phyloP scores from a whole-genome alignment of 2,113 vertebrate species.

The Seriola dumerili region DNA sequence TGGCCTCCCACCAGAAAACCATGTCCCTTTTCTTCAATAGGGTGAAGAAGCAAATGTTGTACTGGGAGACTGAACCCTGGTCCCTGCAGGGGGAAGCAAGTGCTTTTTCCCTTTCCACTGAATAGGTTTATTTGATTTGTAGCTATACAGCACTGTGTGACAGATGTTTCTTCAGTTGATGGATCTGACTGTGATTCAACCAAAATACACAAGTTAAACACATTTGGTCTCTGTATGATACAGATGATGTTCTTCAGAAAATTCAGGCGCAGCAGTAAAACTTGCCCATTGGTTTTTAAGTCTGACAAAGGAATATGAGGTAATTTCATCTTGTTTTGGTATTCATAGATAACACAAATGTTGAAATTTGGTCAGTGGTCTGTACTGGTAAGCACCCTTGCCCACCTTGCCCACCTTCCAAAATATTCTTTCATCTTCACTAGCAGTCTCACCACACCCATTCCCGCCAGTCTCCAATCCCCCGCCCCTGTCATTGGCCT shows the following conservation, averaged over 20 bases:
- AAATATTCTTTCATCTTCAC: slow-evolving; percentile 52
- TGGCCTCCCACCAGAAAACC: slow-evolving; percentile 2
- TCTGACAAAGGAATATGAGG: not conserved
- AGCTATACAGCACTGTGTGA: slow-evolving; percentile 7
- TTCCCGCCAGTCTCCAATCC: slow-evolving; percentile 36
- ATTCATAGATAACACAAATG: not conserved
- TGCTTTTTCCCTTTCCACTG: slow-evolving; percentile 20
- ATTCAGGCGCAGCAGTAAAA: not conserved
- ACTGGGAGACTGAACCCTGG: not conserved
- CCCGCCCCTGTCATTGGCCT: slow-evolving; percentile 79
- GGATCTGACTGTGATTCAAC: slow-evolving; percentile 21
- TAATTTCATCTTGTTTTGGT: not conserved
- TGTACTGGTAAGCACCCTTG: not conserved
- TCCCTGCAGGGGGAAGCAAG: not conserved
- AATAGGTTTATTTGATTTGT: slow-evolving; percentile 41
- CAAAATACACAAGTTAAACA: slow-evolving; percentile 26
- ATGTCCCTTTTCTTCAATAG: not conserved
- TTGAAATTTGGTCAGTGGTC: slow-evolving; percentile 1
- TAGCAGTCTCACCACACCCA: slow-evolving; percentile 45
- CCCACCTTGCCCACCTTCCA: slow-evolving; percentile 11
- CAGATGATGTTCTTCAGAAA: slow-evolving; percentile 1
- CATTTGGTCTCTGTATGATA: slow-evolving; percentile 26
- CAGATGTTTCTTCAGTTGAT: slow-evolving; percentile 37
- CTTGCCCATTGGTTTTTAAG: not conserved
- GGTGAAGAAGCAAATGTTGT: slow-evolving; percentile 13